phyloP scores from a whole-genome alignment of 2,113 vertebrate species.

The Protobothrops mucrosquamatus region DNA sequence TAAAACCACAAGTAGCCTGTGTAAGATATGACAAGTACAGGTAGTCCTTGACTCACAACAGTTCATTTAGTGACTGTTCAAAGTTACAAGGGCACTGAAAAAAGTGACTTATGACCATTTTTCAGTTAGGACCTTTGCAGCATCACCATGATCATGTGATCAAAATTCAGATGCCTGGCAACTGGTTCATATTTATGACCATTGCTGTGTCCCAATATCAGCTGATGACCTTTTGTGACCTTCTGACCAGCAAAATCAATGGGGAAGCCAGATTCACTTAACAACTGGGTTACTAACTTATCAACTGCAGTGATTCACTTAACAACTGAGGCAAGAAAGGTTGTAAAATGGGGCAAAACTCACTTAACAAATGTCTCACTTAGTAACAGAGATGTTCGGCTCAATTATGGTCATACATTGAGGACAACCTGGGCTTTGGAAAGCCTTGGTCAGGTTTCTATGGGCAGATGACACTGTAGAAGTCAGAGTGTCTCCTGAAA shows the following conservation, averaged over 20 bases:
- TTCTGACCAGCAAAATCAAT: neutral
- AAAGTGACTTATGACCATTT: neutral
- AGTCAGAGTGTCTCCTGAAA: neutral
- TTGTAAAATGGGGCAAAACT: neutral
- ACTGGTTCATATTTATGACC: neutral
- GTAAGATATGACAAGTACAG: neutral
- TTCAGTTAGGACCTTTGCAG: neutral
- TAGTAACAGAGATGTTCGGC: neutral
- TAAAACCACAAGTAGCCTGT: neutral
- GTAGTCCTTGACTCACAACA: neutral
- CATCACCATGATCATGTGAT: neutral
- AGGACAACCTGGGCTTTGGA: neutral
- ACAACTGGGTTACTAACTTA: neutral
- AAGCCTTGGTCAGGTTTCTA: neutral
- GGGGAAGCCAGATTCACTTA: neutral
- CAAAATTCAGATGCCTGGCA: neutral
- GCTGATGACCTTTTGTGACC: neutral
- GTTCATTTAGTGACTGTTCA: neutral
- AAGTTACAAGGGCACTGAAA: no score
- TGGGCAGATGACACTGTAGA: neutral
- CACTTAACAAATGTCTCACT: no score
- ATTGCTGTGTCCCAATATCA: neutral
- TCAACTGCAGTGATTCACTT: neutral
- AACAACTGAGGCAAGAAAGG: neutral
- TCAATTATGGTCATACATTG: neutral